Percentiles rank a stretch among this genome's conserved stretches.
phyloP scores from a whole-genome alignment of 2,888 invertebrate genomes.

The Microctonus brassicae region DNA sequence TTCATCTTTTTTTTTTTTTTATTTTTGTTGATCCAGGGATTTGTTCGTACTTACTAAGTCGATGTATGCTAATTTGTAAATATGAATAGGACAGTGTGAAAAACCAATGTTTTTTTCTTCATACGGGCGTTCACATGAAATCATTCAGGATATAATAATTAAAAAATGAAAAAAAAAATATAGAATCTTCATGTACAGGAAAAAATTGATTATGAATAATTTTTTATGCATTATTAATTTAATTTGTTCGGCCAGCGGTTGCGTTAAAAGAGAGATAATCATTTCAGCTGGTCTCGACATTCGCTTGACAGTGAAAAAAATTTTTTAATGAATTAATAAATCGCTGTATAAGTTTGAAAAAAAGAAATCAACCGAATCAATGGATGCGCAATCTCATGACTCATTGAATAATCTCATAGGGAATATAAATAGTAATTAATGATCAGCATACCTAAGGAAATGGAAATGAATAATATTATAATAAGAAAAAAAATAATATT shows the following conservation, averaged over 20 bases:
- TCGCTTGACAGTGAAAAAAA: conserved; percentile 18
- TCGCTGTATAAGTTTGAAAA: background rate
- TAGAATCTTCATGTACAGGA: conserved; percentile 1
- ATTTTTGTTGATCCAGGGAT: conserved; percentile 64
- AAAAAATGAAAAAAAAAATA: background rate
- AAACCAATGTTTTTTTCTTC: background rate
- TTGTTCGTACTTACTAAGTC: conserved; percentile 65
- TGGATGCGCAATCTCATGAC: conserved; percentile 68
- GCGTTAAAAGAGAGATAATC: background rate
- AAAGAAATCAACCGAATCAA: conserved; percentile 17
- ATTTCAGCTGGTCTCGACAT: conserved; percentile 44
- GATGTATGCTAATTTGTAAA: conserved; percentile 60
- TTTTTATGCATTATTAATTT: background rate
- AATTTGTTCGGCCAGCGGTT: background rate
- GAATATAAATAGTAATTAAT: conserved; percentile 54
- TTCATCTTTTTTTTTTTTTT: conserved; percentile 36
- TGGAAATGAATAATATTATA: conserved; percentile 46
- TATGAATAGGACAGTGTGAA: conserved; percentile 39
- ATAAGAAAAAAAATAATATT: conserved; percentile 39
- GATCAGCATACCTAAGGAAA: conserved; percentile 59
- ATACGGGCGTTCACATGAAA: background rate
- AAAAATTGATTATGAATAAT: background rate
- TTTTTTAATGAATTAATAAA: background rate
- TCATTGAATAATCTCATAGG: conserved; percentile 67
- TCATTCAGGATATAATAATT: background rate